These are phyloP conservation scores for Shinisaurus crocodilurus DNA, from an alignment of 2,113 vertebrate species.

Conservation along the genomic window DNA sequence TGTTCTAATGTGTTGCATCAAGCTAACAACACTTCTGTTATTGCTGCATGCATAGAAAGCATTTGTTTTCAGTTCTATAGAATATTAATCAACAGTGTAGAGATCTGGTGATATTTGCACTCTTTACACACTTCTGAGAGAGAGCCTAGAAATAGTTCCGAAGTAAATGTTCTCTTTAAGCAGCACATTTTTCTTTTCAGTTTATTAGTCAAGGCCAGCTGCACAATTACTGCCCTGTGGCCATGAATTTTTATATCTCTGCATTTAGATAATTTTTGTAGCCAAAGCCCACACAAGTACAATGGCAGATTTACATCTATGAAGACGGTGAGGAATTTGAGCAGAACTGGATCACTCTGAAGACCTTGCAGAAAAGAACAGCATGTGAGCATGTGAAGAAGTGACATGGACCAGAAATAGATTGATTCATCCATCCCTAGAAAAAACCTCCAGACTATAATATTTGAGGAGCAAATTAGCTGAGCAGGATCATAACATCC, in stretches of 20 bases:
- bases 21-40: slow-evolving; percentile 47
- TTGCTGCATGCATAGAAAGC: slow-evolving; percentile 9
- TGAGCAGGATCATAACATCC: background rate
- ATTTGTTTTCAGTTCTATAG: slow-evolving; percentile 61
- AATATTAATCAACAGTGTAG: slow-evolving; percentile 35
- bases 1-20: slow-evolving; percentile 48
- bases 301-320: background rate
- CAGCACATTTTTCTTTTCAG: slow-evolving; percentile 22
- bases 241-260: slow-evolving; percentile 8
- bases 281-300: slow-evolving; percentile 46
- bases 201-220: slow-evolving; percentile 51
- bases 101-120: slow-evolving; percentile 41
- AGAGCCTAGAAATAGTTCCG: slow-evolving; percentile 33
- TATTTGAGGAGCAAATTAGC: background rate
- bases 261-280: slow-evolving; percentile 18
- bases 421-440: background rate
- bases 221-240: slow-evolving; percentile 27
- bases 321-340: background rate
- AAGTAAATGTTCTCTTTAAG: slow-evolving; percentile 48
- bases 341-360: background rate
- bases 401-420: background rate
- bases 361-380: background rate
- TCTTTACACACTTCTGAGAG: slow-evolving; percentile 54
- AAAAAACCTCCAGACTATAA: background rate
- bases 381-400: background rate